phyloP scores from a whole-genome alignment of 2,797 vertebrate species.

The Gambelia wislizenii region DNA sequence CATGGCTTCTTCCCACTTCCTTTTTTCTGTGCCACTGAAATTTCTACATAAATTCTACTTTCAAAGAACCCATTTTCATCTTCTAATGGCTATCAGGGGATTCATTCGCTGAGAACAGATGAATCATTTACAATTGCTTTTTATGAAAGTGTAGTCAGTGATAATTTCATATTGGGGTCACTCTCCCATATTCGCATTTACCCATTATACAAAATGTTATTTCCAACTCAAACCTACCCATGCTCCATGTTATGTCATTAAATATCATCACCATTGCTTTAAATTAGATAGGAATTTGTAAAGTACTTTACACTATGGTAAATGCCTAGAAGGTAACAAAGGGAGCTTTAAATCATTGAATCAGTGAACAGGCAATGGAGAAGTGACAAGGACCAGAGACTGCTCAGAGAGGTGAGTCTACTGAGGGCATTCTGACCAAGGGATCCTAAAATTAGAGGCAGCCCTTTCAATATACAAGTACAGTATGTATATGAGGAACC shows the following conservation, averaged over 20 bases:
- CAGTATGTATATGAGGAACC: not conserved
- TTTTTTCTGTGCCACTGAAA: not conserved
- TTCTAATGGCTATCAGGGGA: not conserved
- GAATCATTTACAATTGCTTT: conserved; percentile 7
- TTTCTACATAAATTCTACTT: conserved; percentile 32
- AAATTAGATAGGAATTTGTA: not conserved
- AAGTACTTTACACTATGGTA: not conserved
- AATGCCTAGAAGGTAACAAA: not conserved
- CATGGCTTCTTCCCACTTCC: not conserved
- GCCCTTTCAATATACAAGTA: no score
- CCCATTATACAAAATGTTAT: not conserved
- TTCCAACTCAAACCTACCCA: not conserved
- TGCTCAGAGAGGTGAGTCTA: not conserved
- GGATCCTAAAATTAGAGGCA: not conserved
- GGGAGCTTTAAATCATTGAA: not conserved
- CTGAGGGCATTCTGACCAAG: not conserved
- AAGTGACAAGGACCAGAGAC: not conserved
- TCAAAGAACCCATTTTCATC: conserved; percentile 4
- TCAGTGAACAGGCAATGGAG: not conserved
- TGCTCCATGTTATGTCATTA: not conserved
- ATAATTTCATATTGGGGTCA: not conserved
- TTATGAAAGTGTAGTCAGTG: not conserved
- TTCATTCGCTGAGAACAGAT: not conserved
- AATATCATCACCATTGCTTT: not conserved
- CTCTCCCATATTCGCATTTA: not conserved